Evolutionary conservation across 1,140 invertebrate species (phyloP), one percentile per base, ranked within the genome.

Genomic region (Mylabris phalerata): DNA sequence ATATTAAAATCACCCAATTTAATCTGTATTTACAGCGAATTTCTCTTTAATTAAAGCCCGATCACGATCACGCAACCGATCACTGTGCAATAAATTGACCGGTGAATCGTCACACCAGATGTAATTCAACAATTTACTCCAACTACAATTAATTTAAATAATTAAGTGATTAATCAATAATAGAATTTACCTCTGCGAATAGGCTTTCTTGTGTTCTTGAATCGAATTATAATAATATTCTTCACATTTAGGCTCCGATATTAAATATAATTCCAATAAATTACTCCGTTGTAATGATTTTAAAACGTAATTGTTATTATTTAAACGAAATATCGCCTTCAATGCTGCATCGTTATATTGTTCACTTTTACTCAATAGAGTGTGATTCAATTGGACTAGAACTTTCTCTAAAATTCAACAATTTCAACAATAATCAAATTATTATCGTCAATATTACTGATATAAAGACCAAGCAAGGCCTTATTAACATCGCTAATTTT

Each of bases 291-390:
- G 86, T 24, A 96, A 76, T 41, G 91, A 90, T 77, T 93, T 94
- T 5, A 96, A 76, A 55, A 98, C 87, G 69, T 98, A 95, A 75
- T 95, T 88, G 59, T 92, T 92, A 72, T 97, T 97, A 74, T 96
- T 96, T 13, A 96, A 76, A 4, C 90, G 80, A 71, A 95, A 96
- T 39, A 95, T 82, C 45, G 92, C 86, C 67, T 89, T 87, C 7
- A 95, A 79, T 24, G 86, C 87, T 48, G 82, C 76, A 70, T 95
- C 92, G 32, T 82, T 84, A 62, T 93, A 94, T 60, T 86, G 82
- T 63, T 93, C 91, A 71, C 89, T 92, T 75, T 92, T 93, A 67
- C 82, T 91, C 25, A 90, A 80, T 9, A 96, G 76, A 4, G 89
- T 88, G 45, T 90, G 76, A 71, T 92, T 93, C 26, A 96, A 75